phyloP scores from a whole-genome alignment of 2,797 vertebrate genomes.

The Mareca penelope region DNA sequence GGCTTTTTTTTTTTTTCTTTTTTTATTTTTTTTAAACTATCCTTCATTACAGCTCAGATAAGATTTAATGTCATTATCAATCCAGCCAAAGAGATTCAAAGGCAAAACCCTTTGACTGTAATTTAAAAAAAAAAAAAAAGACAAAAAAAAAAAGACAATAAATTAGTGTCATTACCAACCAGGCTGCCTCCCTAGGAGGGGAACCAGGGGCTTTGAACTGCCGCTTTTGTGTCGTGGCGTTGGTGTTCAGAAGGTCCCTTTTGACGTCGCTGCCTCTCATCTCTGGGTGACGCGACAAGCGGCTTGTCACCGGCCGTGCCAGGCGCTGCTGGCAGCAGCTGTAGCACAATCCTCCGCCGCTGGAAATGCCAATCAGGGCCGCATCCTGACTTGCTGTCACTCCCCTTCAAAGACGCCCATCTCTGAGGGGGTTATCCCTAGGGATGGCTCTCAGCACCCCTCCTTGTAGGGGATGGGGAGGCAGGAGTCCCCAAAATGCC shows the following conservation, averaged over 20 bases:
- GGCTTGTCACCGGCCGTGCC: slow-evolving; percentile 42
- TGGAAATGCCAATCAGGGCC: slow-evolving; percentile 67
- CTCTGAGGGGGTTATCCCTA: not conserved
- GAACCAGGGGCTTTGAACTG: slow-evolving; percentile 70
- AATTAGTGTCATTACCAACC: slow-evolving; percentile 61
- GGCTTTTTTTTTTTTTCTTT: not conserved
- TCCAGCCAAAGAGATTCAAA: not conserved
- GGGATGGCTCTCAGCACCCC: not conserved
- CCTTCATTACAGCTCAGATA: not conserved
- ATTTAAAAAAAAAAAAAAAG: not conserved
- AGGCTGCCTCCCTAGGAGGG: slow-evolving; percentile 34
- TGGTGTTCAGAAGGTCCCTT: slow-evolving; percentile 49
- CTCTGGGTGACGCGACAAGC: slow-evolving; percentile 18
- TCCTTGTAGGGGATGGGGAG: not conserved
- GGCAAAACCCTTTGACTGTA: not conserved
- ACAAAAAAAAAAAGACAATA: slow-evolving; percentile 36
- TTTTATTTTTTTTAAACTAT: not conserved
- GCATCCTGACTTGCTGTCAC: not conserved
- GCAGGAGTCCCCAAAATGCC: not conserved
- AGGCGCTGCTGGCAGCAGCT: slow-evolving; percentile 1
- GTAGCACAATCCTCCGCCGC: not conserved
- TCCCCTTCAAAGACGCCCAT: slow-evolving; percentile 24
- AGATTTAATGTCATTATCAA: not conserved
- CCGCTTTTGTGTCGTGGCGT: not conserved
- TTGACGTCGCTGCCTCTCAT: slow-evolving; percentile 62